Evolutionary conservation across 2,797 vertebrate species (phyloP).

Genomic region (Acrocephalus scirpaceus): DNA sequence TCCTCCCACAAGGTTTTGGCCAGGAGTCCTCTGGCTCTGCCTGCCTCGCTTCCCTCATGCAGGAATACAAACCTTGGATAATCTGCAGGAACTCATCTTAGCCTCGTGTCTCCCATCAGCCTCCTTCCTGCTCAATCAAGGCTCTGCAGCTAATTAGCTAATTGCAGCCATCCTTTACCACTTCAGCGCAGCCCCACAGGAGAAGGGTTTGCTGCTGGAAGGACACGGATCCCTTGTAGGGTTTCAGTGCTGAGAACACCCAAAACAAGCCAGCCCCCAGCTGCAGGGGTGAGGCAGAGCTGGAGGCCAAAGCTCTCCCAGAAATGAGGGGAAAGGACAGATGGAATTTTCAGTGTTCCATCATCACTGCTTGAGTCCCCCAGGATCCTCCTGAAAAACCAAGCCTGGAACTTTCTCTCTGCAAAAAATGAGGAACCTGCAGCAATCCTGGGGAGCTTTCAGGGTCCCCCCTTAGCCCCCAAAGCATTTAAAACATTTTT

Average conservation of each 20-base stretch:
- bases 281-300: not conserved
- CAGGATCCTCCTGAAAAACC: not conserved
- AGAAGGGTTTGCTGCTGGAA: not conserved
- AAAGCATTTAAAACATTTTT: not conserved
- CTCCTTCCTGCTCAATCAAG: not conserved
- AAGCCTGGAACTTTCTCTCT: not conserved
- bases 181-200: not conserved
- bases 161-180: not conserved
- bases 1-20: not conserved
- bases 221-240: not conserved
- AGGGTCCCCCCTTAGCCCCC: not conserved
- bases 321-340: not conserved
- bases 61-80: fast-evolving
- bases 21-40: fast-evolving
- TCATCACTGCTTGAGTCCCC: not conserved
- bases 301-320: not conserved
- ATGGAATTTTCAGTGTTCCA: fast-evolving
- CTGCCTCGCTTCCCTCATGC: fast-evolving
- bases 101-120: not conserved
- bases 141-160: not conserved
- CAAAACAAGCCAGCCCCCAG: fast-evolving
- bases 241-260: fast-evolving
- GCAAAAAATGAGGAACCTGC: not conserved
- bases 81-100: not conserved
- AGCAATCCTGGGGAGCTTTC: not conserved